A percentile compares a stretch with the other conserved stretches of the same genome.
Evolutionary conservation across 2,888 invertebrate genomes (phyloP).

Genomic region (Cheilosia pagana): DNA sequence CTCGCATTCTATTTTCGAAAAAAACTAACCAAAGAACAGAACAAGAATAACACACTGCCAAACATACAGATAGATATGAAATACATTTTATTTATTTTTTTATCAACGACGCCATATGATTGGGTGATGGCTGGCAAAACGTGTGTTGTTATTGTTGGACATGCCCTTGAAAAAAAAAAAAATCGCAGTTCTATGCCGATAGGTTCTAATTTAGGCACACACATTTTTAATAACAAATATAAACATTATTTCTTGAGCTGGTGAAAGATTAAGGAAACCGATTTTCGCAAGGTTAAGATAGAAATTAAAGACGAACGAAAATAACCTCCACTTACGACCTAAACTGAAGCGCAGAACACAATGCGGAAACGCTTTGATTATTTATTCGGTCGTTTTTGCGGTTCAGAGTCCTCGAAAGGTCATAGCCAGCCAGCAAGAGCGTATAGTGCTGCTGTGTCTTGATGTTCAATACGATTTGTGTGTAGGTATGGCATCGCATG

Average conservation of each 20-base stretch:
- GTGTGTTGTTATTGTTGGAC: slow-evolving; percentile 43
- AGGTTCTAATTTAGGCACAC: slow-evolving; percentile 16
- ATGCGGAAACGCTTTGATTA: slow-evolving; percentile 64
- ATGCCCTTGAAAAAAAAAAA: slow-evolving; percentile 59
- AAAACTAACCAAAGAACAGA: slow-evolving; percentile 5
- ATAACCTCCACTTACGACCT: slow-evolving; percentile 42
- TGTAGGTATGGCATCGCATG: slow-evolving; percentile 8
- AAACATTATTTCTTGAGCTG: slow-evolving; percentile 1
- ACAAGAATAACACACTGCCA: slow-evolving; percentile 7
- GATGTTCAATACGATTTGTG: slow-evolving; percentile 25
- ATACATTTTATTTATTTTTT: slow-evolving; percentile 10
- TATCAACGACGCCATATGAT: slow-evolving; percentile 43
- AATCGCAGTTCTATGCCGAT: slow-evolving; percentile 21
- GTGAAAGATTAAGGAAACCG: slow-evolving; percentile 67
- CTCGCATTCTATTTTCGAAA: slow-evolving; percentile 26
- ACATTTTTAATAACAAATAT: too few species aligned
- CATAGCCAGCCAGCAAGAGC: slow-evolving; percentile 20
- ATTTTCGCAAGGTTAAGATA: slow-evolving; percentile 62
- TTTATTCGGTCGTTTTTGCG: slow-evolving; percentile 43
- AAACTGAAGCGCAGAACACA: slow-evolving; percentile 47
- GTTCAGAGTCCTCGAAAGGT: slow-evolving; percentile 73
- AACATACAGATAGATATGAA: slow-evolving; percentile 19
- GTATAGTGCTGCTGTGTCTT: not conserved
- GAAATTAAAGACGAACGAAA: slow-evolving; percentile 23
- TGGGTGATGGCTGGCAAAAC: slow-evolving; percentile 26